Evolutionary conservation across 2,888 invertebrate genomes (phyloP).

Genomic region (Brachylomia viminalis): DNA sequence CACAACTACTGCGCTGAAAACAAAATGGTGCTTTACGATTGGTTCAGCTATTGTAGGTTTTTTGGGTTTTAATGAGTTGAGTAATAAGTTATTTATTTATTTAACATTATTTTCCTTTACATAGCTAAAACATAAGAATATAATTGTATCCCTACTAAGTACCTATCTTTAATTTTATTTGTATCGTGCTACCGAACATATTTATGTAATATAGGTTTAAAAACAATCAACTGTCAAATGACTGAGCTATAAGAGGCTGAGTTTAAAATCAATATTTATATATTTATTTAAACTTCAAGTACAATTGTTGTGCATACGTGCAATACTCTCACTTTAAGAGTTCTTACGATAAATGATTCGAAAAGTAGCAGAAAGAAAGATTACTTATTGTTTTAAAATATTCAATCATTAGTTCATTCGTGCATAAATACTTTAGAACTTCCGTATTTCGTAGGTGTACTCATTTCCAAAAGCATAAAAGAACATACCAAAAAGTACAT

Average conservation of each 20-base stretch:
- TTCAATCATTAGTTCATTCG: background rate
- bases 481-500: background rate
- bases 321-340: background rate
- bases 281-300: background rate
- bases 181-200: background rate
- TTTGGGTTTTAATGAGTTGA: background rate
- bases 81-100: background rate
- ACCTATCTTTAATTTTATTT: background rate
- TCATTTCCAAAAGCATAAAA: background rate
- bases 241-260: background rate
- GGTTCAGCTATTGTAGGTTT: background rate
- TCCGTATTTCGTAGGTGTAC: background rate
- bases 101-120: background rate
- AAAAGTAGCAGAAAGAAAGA: background rate
- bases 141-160: background rate
- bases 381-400: background rate
- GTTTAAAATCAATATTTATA: background rate
- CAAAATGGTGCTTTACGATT: constrained; percentile 14
- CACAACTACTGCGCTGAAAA: constrained; percentile 35
- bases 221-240: background rate
- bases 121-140: background rate
- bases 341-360: background rate
- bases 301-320: background rate
- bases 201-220: background rate
- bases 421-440: background rate